These are phyloP conservation scores for Amphimedon queenslandica DNA, from an alignment of 37 sponge, comb jelly and placozoan species.

Conservation along the genomic window DNA sequence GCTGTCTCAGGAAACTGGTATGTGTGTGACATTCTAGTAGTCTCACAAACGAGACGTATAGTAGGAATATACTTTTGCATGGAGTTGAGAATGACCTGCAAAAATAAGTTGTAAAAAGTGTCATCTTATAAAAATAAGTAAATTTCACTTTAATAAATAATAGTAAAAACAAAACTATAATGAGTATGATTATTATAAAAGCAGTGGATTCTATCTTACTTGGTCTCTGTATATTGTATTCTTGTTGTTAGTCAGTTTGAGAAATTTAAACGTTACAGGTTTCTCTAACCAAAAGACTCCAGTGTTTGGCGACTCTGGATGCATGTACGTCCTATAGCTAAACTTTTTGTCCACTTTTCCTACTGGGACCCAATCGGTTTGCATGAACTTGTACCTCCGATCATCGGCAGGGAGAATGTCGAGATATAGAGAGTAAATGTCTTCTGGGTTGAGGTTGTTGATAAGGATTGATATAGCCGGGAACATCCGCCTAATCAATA, in stretches of 20 bases:
- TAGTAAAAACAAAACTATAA: not conserved
- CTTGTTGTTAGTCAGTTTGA: slow-evolving; percentile 83
- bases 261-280: slow-evolving; percentile 48
- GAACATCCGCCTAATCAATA: slow-evolving; percentile 77
- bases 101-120: not conserved
- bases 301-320: slow-evolving; percentile 69
- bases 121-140: not conserved
- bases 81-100: slow-evolving; percentile 74
- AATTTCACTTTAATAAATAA: not conserved
- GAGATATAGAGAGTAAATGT: slow-evolving; percentile 45
- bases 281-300: slow-evolving; percentile 72
- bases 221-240: slow-evolving; percentile 29
- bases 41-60: slow-evolving; percentile 24
- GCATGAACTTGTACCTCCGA: slow-evolving; percentile 76
- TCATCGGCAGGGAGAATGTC: slow-evolving; percentile 70
- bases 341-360: slow-evolving; percentile 70
- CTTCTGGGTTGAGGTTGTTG: slow-evolving; percentile 39
- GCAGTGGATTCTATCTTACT: not conserved
- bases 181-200: not conserved
- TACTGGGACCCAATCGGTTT: slow-evolving; percentile 72
- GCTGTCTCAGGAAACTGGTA: slow-evolving; percentile 62
- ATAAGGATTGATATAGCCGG: slow-evolving; percentile 39
- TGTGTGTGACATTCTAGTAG: slow-evolving; percentile 1
- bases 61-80: slow-evolving; percentile 76
- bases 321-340: slow-evolving; percentile 29